Evolutionary conservation across 2,113 vertebrate genomes (phyloP).

Genomic region (Heptranchias perlo): DNA sequence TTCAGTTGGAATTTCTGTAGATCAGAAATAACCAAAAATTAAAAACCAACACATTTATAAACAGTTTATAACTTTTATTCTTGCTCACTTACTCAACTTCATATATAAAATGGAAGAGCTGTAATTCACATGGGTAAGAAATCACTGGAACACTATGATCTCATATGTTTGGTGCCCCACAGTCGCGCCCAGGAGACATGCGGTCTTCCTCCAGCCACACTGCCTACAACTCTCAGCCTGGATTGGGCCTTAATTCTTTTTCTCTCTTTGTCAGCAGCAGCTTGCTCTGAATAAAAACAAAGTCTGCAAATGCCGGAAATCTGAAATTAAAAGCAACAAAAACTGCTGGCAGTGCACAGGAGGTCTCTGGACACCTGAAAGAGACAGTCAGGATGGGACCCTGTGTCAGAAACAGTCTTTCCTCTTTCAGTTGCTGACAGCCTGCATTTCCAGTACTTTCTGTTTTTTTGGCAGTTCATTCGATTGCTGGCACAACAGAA

Average conservation of each 20-base stretch:
- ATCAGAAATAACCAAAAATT: constrained; percentile 16
- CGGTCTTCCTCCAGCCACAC: not conserved
- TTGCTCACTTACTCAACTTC: not conserved
- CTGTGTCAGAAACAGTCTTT: not conserved
- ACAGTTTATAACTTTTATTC: not conserved
- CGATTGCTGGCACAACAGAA: not conserved
- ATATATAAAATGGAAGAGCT: not conserved
- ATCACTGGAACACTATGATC: not conserved
- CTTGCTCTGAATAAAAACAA: not conserved
- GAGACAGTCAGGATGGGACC: not conserved
- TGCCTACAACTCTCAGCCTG: not conserved
- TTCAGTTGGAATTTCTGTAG: not conserved
- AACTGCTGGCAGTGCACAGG: not conserved
- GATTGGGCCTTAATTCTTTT: no score
- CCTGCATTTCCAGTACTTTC: not conserved
- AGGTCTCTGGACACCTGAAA: not conserved
- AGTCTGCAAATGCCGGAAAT: not conserved
- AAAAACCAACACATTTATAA: not conserved
- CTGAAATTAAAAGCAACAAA: not conserved
- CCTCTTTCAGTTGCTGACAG: not conserved
- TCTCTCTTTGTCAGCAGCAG: not conserved
- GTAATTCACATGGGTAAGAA: not conserved
- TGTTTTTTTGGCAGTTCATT: not conserved
- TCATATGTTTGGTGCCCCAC: not conserved
- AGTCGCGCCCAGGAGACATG: not conserved